A percentile compares a stretch with the other conserved stretches of the same genome.
Evolutionary conservation across 2,113 vertebrate species (phyloP).

Genomic region (Dermatemys mawii): DNA sequence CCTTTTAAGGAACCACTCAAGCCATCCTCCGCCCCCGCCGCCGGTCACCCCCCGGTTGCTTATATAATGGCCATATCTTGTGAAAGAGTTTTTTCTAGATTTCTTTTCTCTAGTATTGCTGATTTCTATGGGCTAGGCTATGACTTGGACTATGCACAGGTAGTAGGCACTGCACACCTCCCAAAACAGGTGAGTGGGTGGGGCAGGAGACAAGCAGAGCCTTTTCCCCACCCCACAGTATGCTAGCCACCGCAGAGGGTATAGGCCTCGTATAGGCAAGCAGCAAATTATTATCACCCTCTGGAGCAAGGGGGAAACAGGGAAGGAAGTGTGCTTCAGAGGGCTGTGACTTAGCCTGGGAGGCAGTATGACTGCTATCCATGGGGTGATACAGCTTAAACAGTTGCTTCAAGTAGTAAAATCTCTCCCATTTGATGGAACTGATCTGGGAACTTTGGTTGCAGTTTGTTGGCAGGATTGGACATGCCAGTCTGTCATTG

Average conservation of each 20-base stretch:
- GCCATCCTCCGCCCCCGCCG: neutral
- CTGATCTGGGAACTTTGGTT: neutral
- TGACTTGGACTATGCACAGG: neutral
- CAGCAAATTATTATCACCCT: neutral
- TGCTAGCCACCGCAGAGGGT: neutral
- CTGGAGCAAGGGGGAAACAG: neutral
- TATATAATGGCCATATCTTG: neutral
- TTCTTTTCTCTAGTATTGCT: neutral
- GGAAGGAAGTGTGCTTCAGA: accelerated
- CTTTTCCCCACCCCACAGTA: no score
- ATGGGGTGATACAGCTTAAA: neutral
- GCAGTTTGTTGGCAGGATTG: neutral
- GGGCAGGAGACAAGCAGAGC: neutral
- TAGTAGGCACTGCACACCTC: neutral
- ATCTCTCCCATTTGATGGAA: neutral
- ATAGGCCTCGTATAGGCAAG: neutral
- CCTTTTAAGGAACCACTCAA: neutral
- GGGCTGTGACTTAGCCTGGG: no score
- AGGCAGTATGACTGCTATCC: no score
- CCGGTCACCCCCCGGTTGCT: neutral
- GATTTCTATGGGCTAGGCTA: neutral
- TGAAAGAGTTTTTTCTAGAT: neutral
- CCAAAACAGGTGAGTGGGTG: neutral
- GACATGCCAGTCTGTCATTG: neutral
- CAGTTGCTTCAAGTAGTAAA: neutral